Evolutionary conservation across 2,113 vertebrate genomes (phyloP).

Genomic region (Barbus barbus): DNA sequence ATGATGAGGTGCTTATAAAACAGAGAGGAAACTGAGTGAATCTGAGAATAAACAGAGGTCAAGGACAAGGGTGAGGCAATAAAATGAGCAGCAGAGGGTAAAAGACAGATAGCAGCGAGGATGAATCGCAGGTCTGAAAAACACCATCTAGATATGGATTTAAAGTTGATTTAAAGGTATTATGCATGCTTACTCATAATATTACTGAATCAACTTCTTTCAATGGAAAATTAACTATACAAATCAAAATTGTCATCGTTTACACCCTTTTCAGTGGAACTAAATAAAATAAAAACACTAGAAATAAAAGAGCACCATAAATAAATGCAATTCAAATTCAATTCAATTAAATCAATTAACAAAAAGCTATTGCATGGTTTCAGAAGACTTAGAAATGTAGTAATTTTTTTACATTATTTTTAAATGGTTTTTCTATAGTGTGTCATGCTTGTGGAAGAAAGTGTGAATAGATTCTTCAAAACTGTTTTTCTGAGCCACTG

Average conservation of each 20-base stretch:
- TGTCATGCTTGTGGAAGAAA: not conserved
- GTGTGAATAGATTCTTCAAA: not conserved
- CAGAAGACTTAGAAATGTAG: no score
- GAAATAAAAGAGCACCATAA: not conserved
- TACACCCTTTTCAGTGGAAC: not conserved
- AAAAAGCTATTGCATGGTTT: not conserved
- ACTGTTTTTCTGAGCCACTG: not conserved
- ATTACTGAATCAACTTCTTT: not conserved
- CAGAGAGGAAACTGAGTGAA: conserved; percentile 23
- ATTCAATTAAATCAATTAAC: not conserved
- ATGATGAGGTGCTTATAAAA: conserved; percentile 34
- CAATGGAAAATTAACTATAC: not conserved
- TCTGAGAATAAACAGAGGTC: conserved; percentile 40
- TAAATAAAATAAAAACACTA: not conserved
- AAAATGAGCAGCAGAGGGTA: not conserved
- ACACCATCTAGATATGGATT: not conserved
- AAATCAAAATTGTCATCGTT: not conserved
- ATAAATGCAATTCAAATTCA: no score
- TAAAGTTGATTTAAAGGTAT: not conserved
- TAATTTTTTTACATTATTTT: no score
- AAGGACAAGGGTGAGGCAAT: conserved; percentile 13
- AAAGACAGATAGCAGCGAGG: not conserved
- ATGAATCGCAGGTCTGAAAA: not conserved
- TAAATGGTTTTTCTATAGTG: not conserved
- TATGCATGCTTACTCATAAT: not conserved